Percentiles rank a stretch among this genome's conserved stretches.
These are phyloP conservation scores for Pomatostomus ruficeps DNA, from an alignment of 2,113 vertebrate species.

Conservation along the genomic window DNA sequence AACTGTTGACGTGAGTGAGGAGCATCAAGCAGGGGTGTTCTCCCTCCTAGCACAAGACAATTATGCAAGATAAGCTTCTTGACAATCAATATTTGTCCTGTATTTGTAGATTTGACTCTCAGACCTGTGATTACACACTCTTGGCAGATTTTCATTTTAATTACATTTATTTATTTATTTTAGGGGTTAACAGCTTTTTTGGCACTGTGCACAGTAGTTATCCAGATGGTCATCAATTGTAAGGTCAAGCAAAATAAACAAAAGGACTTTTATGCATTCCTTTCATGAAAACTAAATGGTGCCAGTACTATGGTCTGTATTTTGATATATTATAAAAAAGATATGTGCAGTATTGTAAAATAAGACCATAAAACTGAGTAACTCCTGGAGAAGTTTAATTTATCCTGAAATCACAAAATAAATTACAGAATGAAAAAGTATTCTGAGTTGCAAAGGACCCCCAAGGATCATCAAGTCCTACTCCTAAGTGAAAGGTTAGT, in stretches of 20 bases:
- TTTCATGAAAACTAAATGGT: not conserved
- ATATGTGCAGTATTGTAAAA: not conserved
- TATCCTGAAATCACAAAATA: not conserved
- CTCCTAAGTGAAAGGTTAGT: not conserved
- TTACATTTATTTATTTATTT: conserved; percentile 53
- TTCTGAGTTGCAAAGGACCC: not conserved
- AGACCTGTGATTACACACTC: not conserved
- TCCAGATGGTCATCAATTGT: conserved; percentile 39
- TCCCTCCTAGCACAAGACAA: not conserved
- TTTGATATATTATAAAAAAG: not conserved
- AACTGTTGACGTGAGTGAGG: not conserved
- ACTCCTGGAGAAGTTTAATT: not conserved
- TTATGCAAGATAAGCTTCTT: not conserved
- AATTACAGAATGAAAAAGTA: not conserved
- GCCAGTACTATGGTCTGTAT: not conserved
- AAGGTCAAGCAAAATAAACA: conserved; percentile 42
- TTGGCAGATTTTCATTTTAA: conserved; percentile 48
- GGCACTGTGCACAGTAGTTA: not conserved
- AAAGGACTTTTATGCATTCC: not conserved
- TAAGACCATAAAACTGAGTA: not conserved
- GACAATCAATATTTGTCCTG: conserved; percentile 11
- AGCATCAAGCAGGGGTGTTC: not conserved
- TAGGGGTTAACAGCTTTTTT: not conserved
- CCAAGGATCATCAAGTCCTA: not conserved
- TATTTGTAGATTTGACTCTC: not conserved